Evolutionary conservation across 2,113 vertebrate genomes (phyloP).

Genomic region (Lipophrys pholis): DNA sequence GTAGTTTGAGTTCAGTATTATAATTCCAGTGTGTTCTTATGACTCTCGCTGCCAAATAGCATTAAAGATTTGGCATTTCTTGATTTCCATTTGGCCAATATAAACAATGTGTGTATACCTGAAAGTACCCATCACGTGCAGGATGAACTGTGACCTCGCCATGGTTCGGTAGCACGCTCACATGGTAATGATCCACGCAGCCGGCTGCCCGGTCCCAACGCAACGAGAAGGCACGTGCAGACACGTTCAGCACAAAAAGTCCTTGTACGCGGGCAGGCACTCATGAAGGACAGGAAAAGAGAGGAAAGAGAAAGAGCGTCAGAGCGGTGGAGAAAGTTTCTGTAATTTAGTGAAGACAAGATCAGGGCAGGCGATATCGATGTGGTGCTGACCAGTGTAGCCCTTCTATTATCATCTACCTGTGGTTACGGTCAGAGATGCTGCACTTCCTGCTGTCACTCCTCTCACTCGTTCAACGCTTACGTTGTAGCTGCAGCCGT

Average conservation of each 20-base stretch:
- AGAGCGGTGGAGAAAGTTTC: slow-evolving; percentile 18
- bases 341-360: slow-evolving; percentile 1
- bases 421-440: slow-evolving; percentile 79
- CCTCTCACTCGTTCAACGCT: slow-evolving; percentile 82
- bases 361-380: neutral
- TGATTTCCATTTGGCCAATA: too few relatives aligned
- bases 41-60: too few relatives aligned
- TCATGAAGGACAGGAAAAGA: slow-evolving; percentile 53
- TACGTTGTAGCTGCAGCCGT: slow-evolving; percentile 86
- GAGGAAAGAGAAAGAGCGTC: slow-evolving; percentile 31
- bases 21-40: slow-evolving; percentile 1
- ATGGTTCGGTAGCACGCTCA: slow-evolving; percentile 82
- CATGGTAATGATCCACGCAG: slow-evolving; percentile 82
- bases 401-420: slow-evolving; percentile 67
- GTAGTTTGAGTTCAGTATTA: slow-evolving; percentile 9
- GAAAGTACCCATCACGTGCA: slow-evolving; percentile 58
- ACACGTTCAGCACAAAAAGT: slow-evolving; percentile 78
- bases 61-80: too few relatives aligned
- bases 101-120: slow-evolving; percentile 50
- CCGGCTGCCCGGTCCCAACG: slow-evolving; percentile 80
- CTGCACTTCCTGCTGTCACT: slow-evolving; percentile 69
- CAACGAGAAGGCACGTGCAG: slow-evolving; percentile 82
- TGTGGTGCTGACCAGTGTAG: neutral
- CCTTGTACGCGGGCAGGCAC: slow-evolving; percentile 82
- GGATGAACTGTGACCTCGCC: slow-evolving; percentile 84